Base-by-base conservation (phyloP, 1,140 invertebrate genomes). In the Amphibalanus amphitrite region DNA sequence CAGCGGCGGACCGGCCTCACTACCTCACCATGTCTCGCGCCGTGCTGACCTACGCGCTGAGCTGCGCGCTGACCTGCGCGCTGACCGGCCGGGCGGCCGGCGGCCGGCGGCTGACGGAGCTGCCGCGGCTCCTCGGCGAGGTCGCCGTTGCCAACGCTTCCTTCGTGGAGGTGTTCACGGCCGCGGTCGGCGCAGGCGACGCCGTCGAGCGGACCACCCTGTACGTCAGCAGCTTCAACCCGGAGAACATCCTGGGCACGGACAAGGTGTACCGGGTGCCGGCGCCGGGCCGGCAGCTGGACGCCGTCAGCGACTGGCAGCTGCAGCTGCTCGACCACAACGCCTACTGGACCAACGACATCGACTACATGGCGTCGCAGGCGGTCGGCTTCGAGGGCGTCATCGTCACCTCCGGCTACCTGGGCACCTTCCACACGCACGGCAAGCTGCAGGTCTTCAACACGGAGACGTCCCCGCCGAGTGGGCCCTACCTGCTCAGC, bases 401-500 rank as follows among this genome's bases (percentile, higher is more conserved):
- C 33, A 71, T 78, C 20, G 77, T 77, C 77, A 77, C 78, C 3
- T 78, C 77, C 40, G 82, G 82, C 0, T 82, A 82, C 70, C 74
- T 82, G 28, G 80, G 81, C 28, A 79, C 82, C 0, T 75, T 77
- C 25, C 81, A 82, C 71, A 78, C 75, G 3, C 73, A 79, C 28
- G 82, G 82, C 4, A 73, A 76, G 64, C 77, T 82, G 20, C 77
- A 79, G 73, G 38, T 82, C 29, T 79, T 81, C 70, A 77, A 77
- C 33, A 73, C 74, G 0, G 71, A 69, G 8, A 67, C 71, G 29
- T 75, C 75, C 25, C 77, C 76, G 0, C 69, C 76, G 0, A 67
- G 68, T 13, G 77, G 76, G 25, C 77, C 77, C 3, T 78, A 76
- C 72, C 47, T 59, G 10, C 47, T 59, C 10, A 59, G 47, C 47